Evolutionary conservation across 92 coral and sea anemone genomes (phyloP).

Genomic region (Blastomussa wellsi): DNA sequence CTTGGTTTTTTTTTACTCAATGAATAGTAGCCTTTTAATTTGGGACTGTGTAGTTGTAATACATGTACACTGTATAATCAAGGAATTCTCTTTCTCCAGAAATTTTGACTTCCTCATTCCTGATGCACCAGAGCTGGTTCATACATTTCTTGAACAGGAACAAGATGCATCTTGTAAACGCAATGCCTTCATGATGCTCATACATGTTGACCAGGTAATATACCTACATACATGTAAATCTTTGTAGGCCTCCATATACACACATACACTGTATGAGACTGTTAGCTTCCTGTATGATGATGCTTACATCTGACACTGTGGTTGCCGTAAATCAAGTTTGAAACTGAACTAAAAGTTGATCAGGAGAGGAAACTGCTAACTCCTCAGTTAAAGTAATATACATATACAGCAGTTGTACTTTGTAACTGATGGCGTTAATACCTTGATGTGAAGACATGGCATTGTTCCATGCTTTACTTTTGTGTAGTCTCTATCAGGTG

Average conservation of each 20-base stretch:
- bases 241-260: neutral
- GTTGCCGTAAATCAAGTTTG: too few relatives aligned
- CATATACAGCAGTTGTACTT: too few relatives aligned
- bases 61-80: neutral
- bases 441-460: neutral
- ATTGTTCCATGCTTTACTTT: neutral
- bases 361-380: too few relatives aligned
- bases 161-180: conserved; percentile 99
- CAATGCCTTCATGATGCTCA: conserved; percentile 98
- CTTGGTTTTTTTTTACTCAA: too few relatives aligned
- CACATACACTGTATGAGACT: neutral
- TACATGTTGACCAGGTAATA: conserved; percentile 96
- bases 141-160: conserved; percentile 98
- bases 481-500: neutral
- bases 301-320: too few relatives aligned
- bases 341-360: too few relatives aligned
- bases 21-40: neutral
- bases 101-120: conserved; percentile 98
- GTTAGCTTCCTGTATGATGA: neutral
- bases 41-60: neutral
- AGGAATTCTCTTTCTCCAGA: conserved; percentile 46
- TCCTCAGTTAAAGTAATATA: too few relatives aligned
- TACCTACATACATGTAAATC: neutral
- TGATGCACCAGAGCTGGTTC: conserved; percentile 99
- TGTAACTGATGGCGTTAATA: too few relatives aligned